phyloP scores from a whole-genome alignment of 2,113 vertebrate species.

The Otolemur garnettii region DNA sequence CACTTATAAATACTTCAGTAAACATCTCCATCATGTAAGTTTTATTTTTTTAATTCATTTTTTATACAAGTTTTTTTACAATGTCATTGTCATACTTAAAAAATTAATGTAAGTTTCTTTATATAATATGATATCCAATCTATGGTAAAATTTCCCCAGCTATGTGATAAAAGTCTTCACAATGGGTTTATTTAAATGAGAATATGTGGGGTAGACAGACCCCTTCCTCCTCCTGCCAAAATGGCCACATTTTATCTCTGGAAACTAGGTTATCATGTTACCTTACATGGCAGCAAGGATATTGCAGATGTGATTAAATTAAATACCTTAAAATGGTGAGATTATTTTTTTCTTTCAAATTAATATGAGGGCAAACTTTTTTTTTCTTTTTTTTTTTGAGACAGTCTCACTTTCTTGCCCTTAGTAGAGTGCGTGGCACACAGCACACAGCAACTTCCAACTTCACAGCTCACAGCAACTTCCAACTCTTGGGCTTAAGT shows the following conservation, averaged over 20 bases:
- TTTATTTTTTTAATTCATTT: too few relatives aligned
- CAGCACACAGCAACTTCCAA: too few relatives aligned
- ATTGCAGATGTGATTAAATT: not conserved
- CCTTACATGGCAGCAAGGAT: not conserved
- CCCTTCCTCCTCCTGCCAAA: not conserved
- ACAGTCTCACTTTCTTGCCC: too few relatives aligned
- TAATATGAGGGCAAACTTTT: too few relatives aligned
- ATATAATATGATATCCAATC: not conserved
- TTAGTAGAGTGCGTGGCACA: too few relatives aligned
- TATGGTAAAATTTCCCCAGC: not conserved
- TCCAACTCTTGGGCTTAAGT: too few relatives aligned
- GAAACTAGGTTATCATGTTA: not conserved
- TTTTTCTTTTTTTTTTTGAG: too few relatives aligned
- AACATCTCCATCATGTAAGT: not conserved
- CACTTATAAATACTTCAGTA: conserved; percentile 21
- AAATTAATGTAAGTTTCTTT: not conserved
- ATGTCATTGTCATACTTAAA: not conserved
- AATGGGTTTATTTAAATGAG: not conserved
- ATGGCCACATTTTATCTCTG: not conserved
- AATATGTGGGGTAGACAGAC: not conserved
- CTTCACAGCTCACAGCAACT: too few relatives aligned
- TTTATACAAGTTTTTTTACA: not conserved
- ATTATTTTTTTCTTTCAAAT: not conserved
- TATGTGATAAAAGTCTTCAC: conserved; percentile 2
- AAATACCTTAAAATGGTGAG: not conserved